Conservation (phyloP, 1,140 invertebrate species). For the Danaus melanippus region DNA sequence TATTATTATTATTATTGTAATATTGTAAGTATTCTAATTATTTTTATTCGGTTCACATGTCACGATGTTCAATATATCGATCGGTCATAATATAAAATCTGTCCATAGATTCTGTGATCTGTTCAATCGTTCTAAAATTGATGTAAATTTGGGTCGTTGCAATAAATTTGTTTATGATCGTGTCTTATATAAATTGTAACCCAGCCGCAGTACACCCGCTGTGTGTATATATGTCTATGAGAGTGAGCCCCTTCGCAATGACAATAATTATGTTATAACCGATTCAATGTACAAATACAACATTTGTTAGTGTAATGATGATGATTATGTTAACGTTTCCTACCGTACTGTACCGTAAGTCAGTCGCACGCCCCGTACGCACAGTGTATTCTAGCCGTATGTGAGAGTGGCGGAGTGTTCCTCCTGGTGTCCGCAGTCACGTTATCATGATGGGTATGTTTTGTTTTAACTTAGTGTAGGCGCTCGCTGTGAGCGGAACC, state of each 20-base stretch:
- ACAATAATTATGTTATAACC: constrained; percentile 3
- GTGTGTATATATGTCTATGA: constrained; percentile 9
- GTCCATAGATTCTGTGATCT: constrained; percentile 22
- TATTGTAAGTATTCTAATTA: constrained; percentile 1
- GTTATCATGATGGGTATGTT: constrained; percentile 50
- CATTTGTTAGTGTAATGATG: too few species aligned
- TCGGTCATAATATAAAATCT: constrained; percentile 6
- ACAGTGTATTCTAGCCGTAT: constrained; percentile 1
- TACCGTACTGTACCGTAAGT: too few species aligned
- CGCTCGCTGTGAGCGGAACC: constrained; percentile 43
- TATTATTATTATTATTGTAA: constrained; percentile 12
- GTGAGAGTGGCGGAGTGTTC: too few species aligned
- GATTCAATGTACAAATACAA: constrained; percentile 34
- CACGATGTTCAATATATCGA: not conserved
- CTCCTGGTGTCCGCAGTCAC: constrained; percentile 31
- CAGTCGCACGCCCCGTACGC: constrained; percentile 14
- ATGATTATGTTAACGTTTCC: too few species aligned
- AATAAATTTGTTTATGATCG: constrained; percentile 33
- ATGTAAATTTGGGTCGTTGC: constrained; percentile 59
- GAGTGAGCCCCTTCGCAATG: constrained; percentile 2
- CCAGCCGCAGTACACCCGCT: too few species aligned
- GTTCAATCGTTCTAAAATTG: constrained; percentile 7
- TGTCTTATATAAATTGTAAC: too few species aligned
- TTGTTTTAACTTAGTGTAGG: constrained; percentile 48
- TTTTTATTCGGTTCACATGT: not conserved